Evolutionary conservation across 2,888 invertebrate species (phyloP).

Genomic region (Frankliniella intonsa): DNA sequence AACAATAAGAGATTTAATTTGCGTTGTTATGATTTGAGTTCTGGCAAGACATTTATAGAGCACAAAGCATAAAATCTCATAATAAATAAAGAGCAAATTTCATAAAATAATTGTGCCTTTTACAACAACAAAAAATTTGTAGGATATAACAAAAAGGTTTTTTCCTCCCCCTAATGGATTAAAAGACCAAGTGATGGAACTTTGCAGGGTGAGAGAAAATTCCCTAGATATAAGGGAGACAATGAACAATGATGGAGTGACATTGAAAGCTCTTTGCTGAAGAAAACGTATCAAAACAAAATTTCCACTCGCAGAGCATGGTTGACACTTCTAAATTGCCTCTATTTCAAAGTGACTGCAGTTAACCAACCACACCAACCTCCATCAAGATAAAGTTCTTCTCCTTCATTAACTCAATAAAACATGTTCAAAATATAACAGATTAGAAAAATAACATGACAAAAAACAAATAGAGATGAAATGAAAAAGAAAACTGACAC

Average conservation of each 20-base stretch:
- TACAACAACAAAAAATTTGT: background rate
- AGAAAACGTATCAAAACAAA: no score
- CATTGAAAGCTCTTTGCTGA: background rate
- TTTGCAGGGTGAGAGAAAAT: background rate
- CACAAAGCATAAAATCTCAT: background rate
- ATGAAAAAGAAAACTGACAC: background rate
- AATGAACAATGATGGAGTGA: background rate
- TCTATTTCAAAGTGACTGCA: background rate
- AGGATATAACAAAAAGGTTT: background rate
- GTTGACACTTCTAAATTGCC: background rate
- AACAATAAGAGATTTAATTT: background rate
- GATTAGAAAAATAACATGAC: conserved; percentile 1
- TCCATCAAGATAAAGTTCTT: background rate
- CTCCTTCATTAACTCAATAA: background rate
- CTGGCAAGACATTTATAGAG: background rate
- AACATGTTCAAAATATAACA: background rate
- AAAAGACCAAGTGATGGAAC: background rate
- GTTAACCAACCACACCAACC: background rate
- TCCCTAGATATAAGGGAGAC: background rate
- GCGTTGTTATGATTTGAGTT: background rate
- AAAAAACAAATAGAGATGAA: background rate
- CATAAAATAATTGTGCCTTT: background rate
- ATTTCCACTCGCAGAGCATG: background rate
- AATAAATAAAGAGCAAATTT: background rate
- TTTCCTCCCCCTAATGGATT: background rate